A percentile compares a stretch with the other conserved stretches of the same genome.
Conservation (phyloP, 2,888 invertebrate genomes). For the Actias luna region DNA sequence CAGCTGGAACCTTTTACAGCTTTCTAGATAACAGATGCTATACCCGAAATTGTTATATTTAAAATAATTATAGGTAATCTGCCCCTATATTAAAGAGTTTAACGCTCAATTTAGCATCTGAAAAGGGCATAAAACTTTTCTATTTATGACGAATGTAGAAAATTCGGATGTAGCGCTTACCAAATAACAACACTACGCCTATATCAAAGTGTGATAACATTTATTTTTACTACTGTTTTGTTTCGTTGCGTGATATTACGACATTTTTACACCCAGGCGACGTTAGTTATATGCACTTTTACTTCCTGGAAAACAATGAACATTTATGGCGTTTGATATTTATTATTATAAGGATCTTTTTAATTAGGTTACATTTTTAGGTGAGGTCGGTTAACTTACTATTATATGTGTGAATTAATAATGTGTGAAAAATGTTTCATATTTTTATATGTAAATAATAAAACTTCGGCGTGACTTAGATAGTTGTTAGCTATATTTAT, state of each 20-base stretch:
- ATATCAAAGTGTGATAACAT: conserved; percentile 3
- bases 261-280: conserved; percentile 8
- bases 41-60: background rate
- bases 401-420: no score
- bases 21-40: background rate
- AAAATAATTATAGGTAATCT: background rate
- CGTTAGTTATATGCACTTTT: background rate
- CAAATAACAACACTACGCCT: background rate
- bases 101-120: background rate
- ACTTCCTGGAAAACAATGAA: background rate
- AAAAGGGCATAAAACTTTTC: background rate
- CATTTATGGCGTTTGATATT: background rate
- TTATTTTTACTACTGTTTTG: conserved; percentile 15
- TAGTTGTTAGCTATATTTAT: no score
- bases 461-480: no score
- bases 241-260: conserved; percentile 17
- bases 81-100: background rate
- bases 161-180: background rate
- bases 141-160: background rate
- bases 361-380: background rate
- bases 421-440: no score
- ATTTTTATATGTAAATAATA: no score
- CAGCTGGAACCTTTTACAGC: background rate
- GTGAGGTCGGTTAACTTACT: background rate
- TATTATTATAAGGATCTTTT: background rate